Evolutionary conservation across 2,113 vertebrate species (phyloP).

Genomic region (Lepus timidus): DNA sequence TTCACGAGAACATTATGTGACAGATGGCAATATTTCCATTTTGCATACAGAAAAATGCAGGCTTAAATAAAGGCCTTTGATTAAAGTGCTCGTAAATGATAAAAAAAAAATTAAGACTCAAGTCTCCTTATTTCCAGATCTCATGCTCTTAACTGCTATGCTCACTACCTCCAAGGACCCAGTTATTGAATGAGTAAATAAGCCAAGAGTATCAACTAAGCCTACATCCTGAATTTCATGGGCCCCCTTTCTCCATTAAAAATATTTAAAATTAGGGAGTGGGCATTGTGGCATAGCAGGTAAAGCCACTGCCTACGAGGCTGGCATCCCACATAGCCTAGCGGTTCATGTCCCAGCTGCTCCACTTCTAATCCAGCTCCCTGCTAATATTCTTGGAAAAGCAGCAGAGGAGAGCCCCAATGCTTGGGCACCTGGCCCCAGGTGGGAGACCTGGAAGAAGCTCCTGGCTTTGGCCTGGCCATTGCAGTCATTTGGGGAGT

Average conservation of each 20-base stretch:
- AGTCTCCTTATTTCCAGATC: not conserved
- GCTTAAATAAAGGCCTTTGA: not conserved
- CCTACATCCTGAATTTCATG: rapidly evolving
- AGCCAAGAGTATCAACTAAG: not conserved
- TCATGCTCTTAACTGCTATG: not conserved
- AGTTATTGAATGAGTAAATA: not conserved
- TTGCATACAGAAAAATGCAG: not conserved
- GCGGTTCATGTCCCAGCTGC: too few species aligned
- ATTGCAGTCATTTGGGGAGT: too few species aligned
- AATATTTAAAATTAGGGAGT: not conserved
- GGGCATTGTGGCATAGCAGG: too few species aligned
- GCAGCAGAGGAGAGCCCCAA: too few species aligned
- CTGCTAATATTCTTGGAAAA: too few species aligned
- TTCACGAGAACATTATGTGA: not conserved
- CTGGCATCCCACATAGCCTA: too few species aligned
- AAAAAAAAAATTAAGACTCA: not conserved
- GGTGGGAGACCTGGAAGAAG: too few species aligned
- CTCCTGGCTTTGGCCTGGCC: too few species aligned
- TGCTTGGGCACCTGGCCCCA: too few species aligned
- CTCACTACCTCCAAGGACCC: not conserved
- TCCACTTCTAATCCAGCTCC: too few species aligned
- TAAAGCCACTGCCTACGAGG: too few species aligned
- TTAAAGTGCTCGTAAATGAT: not conserved
- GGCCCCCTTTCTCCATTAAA: not conserved
- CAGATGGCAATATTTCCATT: not conserved